These are phyloP conservation scores for Halictus quadricinctus DNA, from an alignment of 2,888 invertebrate genomes.

Conservation along the genomic window DNA sequence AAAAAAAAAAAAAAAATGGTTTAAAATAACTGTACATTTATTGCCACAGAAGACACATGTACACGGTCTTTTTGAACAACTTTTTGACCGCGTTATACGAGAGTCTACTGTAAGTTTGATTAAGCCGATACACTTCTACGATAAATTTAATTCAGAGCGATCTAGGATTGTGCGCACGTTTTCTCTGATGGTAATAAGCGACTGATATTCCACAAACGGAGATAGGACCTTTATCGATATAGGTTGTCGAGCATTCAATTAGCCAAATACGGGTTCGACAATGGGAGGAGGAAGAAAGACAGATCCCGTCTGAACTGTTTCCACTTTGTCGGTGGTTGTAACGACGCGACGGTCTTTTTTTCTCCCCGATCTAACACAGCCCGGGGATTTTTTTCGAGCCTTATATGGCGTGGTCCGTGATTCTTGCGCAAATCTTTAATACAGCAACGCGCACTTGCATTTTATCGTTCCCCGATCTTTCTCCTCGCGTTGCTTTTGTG, in stretches of 20 bases:
- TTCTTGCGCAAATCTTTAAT: constrained; percentile 65
- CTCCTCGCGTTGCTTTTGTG: constrained; percentile 52
- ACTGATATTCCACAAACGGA: no score
- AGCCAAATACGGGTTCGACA: neutral
- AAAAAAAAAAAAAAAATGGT: no score
- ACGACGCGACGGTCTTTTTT: neutral
- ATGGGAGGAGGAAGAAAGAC: neutral
- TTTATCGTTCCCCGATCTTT: constrained; percentile 66
- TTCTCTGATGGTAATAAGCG: no score
- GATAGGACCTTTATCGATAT: no score
- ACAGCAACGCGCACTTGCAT: constrained; percentile 54
- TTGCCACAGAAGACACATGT: no score
- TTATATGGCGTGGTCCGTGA: constrained; percentile 55
- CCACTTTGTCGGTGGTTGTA: neutral
- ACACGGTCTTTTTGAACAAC: no score
- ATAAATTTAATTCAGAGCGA: no score
- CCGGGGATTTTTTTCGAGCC: constrained; percentile 34
- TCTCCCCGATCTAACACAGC: constrained; percentile 29
- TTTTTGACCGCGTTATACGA: no score
- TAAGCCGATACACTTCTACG: no score
- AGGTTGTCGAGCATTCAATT: neutral
- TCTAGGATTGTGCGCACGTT: no score
- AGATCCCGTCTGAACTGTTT: neutral
- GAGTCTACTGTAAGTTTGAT: no score
- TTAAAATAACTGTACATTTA: no score